phyloP scores from a whole-genome alignment of 2,888 invertebrate species.

The Nephrocerus scutellatus region DNA sequence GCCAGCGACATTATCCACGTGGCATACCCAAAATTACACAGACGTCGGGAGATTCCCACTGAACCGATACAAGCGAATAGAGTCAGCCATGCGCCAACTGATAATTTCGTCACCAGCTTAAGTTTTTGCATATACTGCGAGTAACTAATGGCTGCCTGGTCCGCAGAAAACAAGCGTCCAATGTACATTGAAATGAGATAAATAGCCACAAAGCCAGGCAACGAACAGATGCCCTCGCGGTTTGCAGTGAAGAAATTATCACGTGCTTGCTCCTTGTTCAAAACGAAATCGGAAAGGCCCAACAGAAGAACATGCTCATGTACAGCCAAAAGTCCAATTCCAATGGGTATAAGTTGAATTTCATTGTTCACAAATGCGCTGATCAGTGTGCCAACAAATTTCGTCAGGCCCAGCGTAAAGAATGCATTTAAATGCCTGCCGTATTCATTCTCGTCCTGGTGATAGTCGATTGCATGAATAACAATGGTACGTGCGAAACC shows the following conservation, averaged over 20 bases:
- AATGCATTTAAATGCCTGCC: slow-evolving; percentile 99
- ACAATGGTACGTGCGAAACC: slow-evolving; percentile 59
- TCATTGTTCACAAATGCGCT: slow-evolving; percentile 24
- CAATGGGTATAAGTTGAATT: slow-evolving; percentile 42
- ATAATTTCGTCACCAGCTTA: slow-evolving; percentile 26
- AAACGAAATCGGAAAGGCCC: slow-evolving; percentile 65
- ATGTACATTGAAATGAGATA: slow-evolving; percentile 69
- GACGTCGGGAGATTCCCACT: slow-evolving; percentile 65
- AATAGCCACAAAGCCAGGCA: slow-evolving; percentile 75
- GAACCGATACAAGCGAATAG: slow-evolving; percentile 49
- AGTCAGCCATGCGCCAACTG: slow-evolving; percentile 46
- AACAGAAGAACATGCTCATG: slow-evolving; percentile 61
- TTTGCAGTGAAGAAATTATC: slow-evolving; percentile 69
- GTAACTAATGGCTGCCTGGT: slow-evolving; percentile 35
- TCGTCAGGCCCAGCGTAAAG: slow-evolving; percentile 80
- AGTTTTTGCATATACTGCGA: slow-evolving; percentile 30
- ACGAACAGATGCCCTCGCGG: slow-evolving; percentile 83
- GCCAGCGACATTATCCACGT: slow-evolving; percentile 65
- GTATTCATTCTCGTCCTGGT: slow-evolving; percentile 86
- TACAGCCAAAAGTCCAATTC: slow-evolving; percentile 50
- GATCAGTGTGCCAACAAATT: slow-evolving; percentile 59
- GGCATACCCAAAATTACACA: slow-evolving; percentile 78
- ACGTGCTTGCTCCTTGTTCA: slow-evolving; percentile 53
- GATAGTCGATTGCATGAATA: slow-evolving; percentile 65
- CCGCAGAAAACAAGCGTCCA: slow-evolving; percentile 49